Base-by-base conservation (phyloP, 2,888 invertebrate species). In the Flexamia atlantica region DNA sequence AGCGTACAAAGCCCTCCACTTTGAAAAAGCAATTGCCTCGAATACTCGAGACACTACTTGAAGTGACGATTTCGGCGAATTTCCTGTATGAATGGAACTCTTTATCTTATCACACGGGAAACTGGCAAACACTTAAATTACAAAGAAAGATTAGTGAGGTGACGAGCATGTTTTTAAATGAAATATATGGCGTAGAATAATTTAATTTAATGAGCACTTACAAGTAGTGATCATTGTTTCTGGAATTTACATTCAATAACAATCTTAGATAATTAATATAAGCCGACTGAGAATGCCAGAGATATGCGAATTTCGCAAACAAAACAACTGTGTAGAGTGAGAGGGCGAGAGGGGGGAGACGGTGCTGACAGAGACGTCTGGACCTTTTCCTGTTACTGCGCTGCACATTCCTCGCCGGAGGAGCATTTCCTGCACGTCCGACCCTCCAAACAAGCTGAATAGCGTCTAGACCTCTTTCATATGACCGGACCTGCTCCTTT, bases 391-490 rank as follows among this genome's bases (percentile, higher is more conserved):
- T 53, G 53, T 53, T 53, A 53, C 10, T 12, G 12, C 23, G 7
- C 23, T 3, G 57, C 64, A 28, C 64, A 64, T 64, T 64, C 64
- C 64, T 64, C 46, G 5, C 12, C 23, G 14, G 60, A 60, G 23
- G 28, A 28, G 64, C 12, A 17, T n/a, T 64, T 64, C 64, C 64
- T 64, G 64, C 64, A 64, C 64, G 28, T 57, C 46, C 46, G 57
- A 57, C 23, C 46, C 5, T 46, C 57, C 30, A 17, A 64, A 64
- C 17, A 14, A 20, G 72, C 72, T 72, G 72, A 72, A 72, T 36
- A 72, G 72, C 72, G 72, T 72, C 72, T 72, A 72, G 72, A 72
- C 72, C 30, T 72, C 72, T 57, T 46, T 46, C 36, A 46, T 46
- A 9, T 23, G 57, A 20, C 23, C 46, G 23, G 57, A 20, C 23